phyloP scores from a whole-genome alignment of 1,140 invertebrate species.

The Tribolium castaneum region DNA sequence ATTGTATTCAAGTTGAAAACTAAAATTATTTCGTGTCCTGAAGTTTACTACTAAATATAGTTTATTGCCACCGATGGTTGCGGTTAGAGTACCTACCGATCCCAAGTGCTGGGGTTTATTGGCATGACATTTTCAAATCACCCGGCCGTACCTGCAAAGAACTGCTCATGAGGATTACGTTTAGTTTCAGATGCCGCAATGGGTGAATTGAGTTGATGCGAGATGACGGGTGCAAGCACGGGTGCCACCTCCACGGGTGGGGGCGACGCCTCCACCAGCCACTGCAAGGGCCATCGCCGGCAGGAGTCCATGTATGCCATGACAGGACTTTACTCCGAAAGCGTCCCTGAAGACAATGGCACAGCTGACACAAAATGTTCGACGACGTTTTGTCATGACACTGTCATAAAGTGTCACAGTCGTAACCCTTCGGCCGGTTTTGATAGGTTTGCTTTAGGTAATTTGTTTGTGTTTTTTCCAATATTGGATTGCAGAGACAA shows the following conservation, averaged over 20 bases:
- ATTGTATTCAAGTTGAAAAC: too few species aligned
- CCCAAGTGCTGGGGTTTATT: too few species aligned
- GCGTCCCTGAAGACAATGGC: constrained; percentile 67
- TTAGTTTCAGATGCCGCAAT: background rate
- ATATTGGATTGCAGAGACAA: constrained; percentile 50
- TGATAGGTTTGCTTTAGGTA: constrained; percentile 68
- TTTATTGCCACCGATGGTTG: too few species aligned
- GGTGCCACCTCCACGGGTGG: constrained; percentile 17
- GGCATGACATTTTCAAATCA: too few species aligned
- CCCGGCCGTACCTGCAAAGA: too few species aligned
- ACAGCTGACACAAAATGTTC: constrained; percentile 62
- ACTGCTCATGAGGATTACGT: background rate
- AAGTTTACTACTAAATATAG: too few species aligned
- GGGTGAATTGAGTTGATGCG: background rate
- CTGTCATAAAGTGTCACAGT: constrained; percentile 79
- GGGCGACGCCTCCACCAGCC: constrained; percentile 43
- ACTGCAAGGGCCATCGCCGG: constrained; percentile 71
- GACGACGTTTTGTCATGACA: constrained; percentile 65
- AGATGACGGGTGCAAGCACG: constrained; percentile 11
- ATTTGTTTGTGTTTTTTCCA: background rate
- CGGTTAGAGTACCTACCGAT: too few species aligned
- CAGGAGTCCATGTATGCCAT: constrained; percentile 89
- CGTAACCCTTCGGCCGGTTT: constrained; percentile 79
- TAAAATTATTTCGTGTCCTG: too few species aligned
- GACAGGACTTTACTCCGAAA: constrained; percentile 85